Conservation (phyloP, 2,797 vertebrate species). For the Sebastolobus altivelis region DNA sequence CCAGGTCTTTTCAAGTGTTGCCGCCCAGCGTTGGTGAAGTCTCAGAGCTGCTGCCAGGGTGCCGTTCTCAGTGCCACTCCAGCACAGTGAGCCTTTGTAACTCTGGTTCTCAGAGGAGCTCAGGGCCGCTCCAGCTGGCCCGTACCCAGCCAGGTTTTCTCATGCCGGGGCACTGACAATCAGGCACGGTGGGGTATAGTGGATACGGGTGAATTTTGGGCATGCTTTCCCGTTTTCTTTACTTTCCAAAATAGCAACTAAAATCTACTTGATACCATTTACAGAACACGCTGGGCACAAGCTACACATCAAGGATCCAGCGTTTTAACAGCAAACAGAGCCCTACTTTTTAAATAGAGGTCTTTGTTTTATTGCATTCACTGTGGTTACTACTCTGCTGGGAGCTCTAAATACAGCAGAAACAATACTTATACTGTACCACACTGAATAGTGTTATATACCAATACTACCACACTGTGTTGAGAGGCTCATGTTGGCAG, state of each 20-base stretch:
- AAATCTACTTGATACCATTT: slow-evolving; percentile 58
- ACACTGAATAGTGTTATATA: slow-evolving; percentile 49
- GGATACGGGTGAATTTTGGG: slow-evolving; percentile 40
- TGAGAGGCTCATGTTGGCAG: slow-evolving; percentile 44
- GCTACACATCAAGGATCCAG: slow-evolving; percentile 51
- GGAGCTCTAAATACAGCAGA: slow-evolving; percentile 70
- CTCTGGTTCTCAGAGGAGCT: slow-evolving; percentile 64
- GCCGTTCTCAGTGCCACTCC: slow-evolving; percentile 62
- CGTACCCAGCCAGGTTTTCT: slow-evolving; percentile 61
- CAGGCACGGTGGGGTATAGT: slow-evolving; percentile 38
- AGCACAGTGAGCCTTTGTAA: slow-evolving; percentile 78
- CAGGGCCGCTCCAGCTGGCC: slow-evolving; percentile 68
- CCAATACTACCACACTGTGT: slow-evolving; percentile 30
- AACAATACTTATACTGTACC: slow-evolving; percentile 77
- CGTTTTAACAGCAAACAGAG: slow-evolving; percentile 71
- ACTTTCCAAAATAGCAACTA: slow-evolving; percentile 56
- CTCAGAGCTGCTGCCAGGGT: slow-evolving; percentile 67
- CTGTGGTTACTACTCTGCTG: slow-evolving; percentile 70
- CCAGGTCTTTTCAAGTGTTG: slow-evolving; percentile 68
- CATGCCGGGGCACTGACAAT: slow-evolving; percentile 60
- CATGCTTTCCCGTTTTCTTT: slow-evolving; percentile 29
- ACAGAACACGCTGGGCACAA: slow-evolving; percentile 52
- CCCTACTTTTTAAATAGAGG: slow-evolving; percentile 60
- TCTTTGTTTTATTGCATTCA: slow-evolving; percentile 77
- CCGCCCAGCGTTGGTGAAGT: slow-evolving; percentile 62